Percentiles rank a stretch among this genome's conserved stretches.
Conservation (phyloP, 1,140 invertebrate species). For the Temnothorax nylanderi region DNA sequence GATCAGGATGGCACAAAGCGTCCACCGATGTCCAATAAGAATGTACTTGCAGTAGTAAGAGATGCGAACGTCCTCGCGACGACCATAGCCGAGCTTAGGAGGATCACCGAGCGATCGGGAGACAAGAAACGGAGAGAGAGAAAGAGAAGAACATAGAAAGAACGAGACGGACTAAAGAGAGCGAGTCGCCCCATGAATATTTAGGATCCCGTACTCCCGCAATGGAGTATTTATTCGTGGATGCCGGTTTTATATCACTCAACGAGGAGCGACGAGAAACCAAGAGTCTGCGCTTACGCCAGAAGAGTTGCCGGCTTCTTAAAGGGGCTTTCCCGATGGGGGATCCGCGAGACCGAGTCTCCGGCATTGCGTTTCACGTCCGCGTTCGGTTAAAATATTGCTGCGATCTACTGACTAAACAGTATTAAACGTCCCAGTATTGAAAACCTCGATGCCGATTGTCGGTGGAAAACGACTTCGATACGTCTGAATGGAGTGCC, state of each 20-base stretch:
- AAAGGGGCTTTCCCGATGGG: constrained; percentile 71
- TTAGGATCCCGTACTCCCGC: constrained; percentile 72
- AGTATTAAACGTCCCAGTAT: constrained; percentile 15
- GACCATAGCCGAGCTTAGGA: constrained; percentile 49
- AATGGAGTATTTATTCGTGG: constrained; percentile 77
- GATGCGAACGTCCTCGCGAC: constrained; percentile 57
- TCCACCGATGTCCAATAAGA: constrained; percentile 55
- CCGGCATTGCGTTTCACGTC: constrained; percentile 61
- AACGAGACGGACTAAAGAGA: constrained; percentile 59
- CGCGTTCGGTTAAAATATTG: constrained; percentile 65
- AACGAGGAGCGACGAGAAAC: constrained; percentile 49
- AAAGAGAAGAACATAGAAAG: background rate
- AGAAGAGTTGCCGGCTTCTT: constrained; percentile 62
- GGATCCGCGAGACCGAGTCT: constrained; percentile 60
- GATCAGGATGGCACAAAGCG: constrained; percentile 60
- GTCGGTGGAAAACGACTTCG: background rate
- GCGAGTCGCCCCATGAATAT: constrained; percentile 72
- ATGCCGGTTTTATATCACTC: constrained; percentile 77
- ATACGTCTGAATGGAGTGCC: background rate
- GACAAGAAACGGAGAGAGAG: constrained; percentile 49
- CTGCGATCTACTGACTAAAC: constrained; percentile 38
- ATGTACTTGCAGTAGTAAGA: constrained; percentile 47
- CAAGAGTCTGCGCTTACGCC: constrained; percentile 55
- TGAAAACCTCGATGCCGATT: background rate
- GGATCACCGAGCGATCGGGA: constrained; percentile 1